Evolutionary conservation across 2,113 vertebrate species (phyloP).

Genomic region (Podarcis cretensis): DNA sequence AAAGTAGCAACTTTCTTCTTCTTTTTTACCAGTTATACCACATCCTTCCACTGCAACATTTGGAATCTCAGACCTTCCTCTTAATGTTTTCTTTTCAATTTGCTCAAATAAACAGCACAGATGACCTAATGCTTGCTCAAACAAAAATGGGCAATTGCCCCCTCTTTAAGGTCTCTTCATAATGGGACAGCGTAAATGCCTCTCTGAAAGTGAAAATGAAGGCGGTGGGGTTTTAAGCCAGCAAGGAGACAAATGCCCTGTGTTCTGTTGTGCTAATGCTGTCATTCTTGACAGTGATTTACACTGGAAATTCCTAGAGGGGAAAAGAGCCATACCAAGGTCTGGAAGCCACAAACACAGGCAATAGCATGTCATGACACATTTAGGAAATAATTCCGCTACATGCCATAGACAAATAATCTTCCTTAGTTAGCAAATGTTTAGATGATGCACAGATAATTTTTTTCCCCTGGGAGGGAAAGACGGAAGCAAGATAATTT

Average conservation of each 20-base stretch:
- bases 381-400: not conserved
- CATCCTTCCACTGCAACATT: not conserved
- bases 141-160: not conserved
- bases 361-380: not conserved
- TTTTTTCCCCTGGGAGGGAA: not conserved
- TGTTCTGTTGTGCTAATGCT: not conserved
- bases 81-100: not conserved
- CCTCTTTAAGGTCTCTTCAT: not conserved
- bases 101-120: not conserved
- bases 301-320: slow-evolving; percentile 43
- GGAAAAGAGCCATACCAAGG: not conserved
- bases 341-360: not conserved
- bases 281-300: slow-evolving; percentile 46
- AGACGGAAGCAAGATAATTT: rapidly evolving
- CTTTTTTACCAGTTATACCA: not conserved
- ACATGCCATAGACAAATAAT: not conserved
- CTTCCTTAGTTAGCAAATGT: not conserved
- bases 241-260: not conserved
- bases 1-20: not conserved
- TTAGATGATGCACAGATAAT: not conserved
- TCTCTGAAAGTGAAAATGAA: not conserved
- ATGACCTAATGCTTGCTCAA: not conserved
- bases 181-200: not conserved
- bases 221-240: not conserved
- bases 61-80: not conserved